Conservation (phyloP, 1,140 invertebrate species). For the Archivesica marissinica region DNA sequence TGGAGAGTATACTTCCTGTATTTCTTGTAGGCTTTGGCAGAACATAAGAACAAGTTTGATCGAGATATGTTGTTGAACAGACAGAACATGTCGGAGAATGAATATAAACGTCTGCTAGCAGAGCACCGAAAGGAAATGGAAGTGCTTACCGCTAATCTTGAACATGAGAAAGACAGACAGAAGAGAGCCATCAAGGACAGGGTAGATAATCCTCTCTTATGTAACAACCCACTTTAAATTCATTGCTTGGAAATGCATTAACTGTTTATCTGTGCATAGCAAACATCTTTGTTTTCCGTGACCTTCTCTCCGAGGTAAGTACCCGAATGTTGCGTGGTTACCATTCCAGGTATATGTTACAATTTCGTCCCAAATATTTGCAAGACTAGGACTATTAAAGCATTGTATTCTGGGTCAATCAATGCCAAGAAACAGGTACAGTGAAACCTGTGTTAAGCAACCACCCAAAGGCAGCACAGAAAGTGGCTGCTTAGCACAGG, state of each 20-base stretch:
- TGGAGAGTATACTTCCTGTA: too few species aligned
- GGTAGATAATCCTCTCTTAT: slow-evolving; percentile 69
- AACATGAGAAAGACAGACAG: slow-evolving; percentile 77
- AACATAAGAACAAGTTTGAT: slow-evolving; percentile 79
- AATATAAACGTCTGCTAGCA: slow-evolving; percentile 75
- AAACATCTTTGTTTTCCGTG: not conserved
- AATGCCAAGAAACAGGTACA: too few species aligned
- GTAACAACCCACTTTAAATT: too few species aligned
- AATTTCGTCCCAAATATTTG: too few species aligned
- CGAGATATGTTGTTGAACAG: slow-evolving; percentile 76
- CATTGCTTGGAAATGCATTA: not conserved
- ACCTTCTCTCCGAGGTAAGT: not conserved
- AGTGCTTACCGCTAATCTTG: slow-evolving; percentile 72
- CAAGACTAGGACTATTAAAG: too few species aligned
- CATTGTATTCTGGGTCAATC: too few species aligned
- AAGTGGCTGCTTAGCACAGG: too few species aligned
- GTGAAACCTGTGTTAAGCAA: too few species aligned
- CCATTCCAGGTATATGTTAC: too few species aligned
- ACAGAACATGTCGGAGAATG: slow-evolving; percentile 77
- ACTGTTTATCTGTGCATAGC: too few species aligned
- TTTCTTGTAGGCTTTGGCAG: slow-evolving; percentile 75
- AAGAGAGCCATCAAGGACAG: slow-evolving; percentile 73
- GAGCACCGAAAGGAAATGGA: slow-evolving; percentile 77
- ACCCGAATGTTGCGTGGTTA: too few species aligned
- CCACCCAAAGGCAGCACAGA: too few species aligned